phyloP scores from a whole-genome alignment of 2,888 invertebrate species.

The Lasioglossum figueresi region DNA sequence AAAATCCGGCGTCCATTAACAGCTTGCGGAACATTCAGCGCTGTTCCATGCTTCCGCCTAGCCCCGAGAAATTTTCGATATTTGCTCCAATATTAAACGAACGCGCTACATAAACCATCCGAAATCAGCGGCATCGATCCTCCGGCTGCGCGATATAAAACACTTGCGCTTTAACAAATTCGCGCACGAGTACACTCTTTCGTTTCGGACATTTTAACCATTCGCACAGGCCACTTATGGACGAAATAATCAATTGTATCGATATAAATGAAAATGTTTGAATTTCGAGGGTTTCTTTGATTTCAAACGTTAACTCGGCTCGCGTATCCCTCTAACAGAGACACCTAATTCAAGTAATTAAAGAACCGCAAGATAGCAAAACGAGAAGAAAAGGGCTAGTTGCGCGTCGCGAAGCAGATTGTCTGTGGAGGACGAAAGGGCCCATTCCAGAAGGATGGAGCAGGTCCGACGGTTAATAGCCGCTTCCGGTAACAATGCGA shows the following conservation, averaged over 20 bases:
- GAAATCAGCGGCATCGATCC: background rate
- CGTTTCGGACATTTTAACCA: background rate
- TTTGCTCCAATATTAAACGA: background rate
- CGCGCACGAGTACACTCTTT: background rate
- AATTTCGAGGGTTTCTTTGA: too few relatives aligned
- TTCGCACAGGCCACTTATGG: too few relatives aligned
- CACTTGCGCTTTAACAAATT: background rate
- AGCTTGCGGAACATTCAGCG: background rate
- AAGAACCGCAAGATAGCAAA: background rate
- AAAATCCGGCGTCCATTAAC: slow-evolving; percentile 28
- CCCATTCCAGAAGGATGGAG: background rate
- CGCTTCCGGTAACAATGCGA: background rate
- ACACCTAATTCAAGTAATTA: background rate
- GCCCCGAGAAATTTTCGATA: background rate
- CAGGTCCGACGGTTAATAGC: slow-evolving; percentile 10
- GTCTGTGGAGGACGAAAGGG: background rate
- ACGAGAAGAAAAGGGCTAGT: background rate
- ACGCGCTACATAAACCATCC: background rate
- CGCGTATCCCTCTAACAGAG: background rate
- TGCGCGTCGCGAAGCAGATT: background rate
- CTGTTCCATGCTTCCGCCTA: background rate
- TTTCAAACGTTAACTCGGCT: background rate
- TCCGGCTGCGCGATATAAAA: background rate
- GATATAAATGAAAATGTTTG: too few relatives aligned
- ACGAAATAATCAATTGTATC: too few relatives aligned